phyloP scores from a whole-genome alignment of 2,113 vertebrate genomes.

The Ctenodactylus gundi region DNA sequence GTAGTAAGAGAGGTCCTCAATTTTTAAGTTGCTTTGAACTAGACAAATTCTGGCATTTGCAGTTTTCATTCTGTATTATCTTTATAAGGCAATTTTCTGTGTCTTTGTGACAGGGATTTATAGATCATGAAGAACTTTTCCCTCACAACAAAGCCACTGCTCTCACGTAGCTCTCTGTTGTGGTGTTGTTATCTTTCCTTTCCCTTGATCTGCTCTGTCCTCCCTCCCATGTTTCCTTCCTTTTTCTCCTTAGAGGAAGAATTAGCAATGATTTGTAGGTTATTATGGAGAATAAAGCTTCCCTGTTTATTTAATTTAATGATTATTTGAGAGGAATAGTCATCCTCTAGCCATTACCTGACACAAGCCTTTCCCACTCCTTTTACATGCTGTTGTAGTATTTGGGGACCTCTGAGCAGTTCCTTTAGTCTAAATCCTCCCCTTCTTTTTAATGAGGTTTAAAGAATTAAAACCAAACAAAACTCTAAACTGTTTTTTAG shows the following conservation, averaged over 20 bases:
- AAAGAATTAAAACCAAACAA: background rate
- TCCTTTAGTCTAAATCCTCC: background rate
- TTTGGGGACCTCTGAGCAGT: background rate
- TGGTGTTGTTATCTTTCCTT: background rate
- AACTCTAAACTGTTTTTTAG: background rate
- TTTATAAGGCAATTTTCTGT: background rate
- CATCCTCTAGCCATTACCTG: background rate
- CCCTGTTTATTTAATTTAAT: background rate
- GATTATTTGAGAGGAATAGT: background rate
- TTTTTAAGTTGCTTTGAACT: background rate
- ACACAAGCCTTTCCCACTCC: background rate
- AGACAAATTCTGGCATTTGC: background rate
- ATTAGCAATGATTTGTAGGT: constrained; percentile 5
- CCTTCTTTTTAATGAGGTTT: background rate
- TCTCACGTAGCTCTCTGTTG: background rate
- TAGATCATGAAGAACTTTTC: background rate
- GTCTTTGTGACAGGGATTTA: background rate
- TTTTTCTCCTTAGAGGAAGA: background rate
- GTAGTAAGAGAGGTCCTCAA: background rate
- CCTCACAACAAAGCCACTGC: background rate
- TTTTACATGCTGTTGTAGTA: background rate
- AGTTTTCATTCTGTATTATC: background rate
- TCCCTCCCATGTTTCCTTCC: background rate
- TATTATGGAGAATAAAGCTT: constrained; percentile 27
- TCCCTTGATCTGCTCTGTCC: background rate